Evolutionary conservation across 2,888 invertebrate genomes (phyloP).

Genomic region (Nomada flava): DNA sequence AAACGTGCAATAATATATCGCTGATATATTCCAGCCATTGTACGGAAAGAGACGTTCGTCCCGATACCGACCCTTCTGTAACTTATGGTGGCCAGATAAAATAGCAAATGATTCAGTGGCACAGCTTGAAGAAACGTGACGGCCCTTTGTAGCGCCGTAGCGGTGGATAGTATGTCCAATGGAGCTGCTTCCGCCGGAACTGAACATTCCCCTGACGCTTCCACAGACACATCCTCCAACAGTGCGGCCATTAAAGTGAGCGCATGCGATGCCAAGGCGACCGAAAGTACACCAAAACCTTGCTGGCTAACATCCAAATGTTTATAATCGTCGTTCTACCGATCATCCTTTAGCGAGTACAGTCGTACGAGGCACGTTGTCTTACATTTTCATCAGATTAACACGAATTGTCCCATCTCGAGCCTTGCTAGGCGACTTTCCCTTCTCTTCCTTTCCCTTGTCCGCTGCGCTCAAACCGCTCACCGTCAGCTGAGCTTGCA

Average conservation of each 20-base stretch:
- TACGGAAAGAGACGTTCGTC: constrained; percentile 9
- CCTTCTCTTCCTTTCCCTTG: constrained; percentile 86
- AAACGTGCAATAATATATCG: neutral
- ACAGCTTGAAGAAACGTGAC: constrained; percentile 89
- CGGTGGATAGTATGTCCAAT: constrained; percentile 87
- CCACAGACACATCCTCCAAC: constrained; percentile 91
- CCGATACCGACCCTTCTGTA: constrained; percentile 89
- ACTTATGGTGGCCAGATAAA: constrained; percentile 94
- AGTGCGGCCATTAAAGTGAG: constrained; percentile 91
- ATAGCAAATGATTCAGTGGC: constrained; percentile 92
- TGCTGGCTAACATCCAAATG: constrained; percentile 87
- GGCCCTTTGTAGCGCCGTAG: constrained; percentile 89
- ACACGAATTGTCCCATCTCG: constrained; percentile 87
- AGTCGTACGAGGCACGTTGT: too few relatives aligned
- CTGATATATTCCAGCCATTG: neutral
- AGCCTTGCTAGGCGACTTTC: constrained; percentile 87
- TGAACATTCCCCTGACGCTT: constrained; percentile 84
- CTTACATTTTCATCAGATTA: constrained; percentile 89
- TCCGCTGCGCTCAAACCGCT: constrained; percentile 85
- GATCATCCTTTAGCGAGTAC: neutral
- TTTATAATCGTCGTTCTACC: neutral
- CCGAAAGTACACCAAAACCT: constrained; percentile 95
- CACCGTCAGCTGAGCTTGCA: constrained; percentile 92
- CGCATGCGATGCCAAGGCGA: constrained; percentile 94
- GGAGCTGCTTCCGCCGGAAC: constrained; percentile 86